Base-by-base conservation (phyloP, 2,888 invertebrate species). In the Cephus pulcher region DNA sequence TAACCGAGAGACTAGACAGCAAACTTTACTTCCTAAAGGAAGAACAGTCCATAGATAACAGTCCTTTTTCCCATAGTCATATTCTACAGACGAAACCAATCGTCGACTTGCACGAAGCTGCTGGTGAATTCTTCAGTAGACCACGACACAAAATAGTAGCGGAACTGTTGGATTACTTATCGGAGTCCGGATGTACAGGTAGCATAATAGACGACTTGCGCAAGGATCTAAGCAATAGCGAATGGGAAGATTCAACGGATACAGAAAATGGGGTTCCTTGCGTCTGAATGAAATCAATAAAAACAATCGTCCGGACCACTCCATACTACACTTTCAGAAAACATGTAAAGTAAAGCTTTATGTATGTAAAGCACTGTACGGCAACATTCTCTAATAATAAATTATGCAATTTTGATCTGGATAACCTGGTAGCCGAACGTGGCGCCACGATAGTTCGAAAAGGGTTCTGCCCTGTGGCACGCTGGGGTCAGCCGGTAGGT, bases 91-190 rank as follows among this genome's bases (percentile, higher is more conserved):
- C 71, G 30, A 82, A 80, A 71, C 86, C 88, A 12, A 32, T 70
- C 15, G 74, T 74, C 32, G 73, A 85, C 34, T 40, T 87, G 68
- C 84, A 83, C 75, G 83, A 87, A 76, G 80, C 68, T n/a, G 82
- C 83, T n/a, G 88, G 88, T 12, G 78, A 75, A 12, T 88, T 87
- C 79, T 88, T 88, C 80, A 82, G 83, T 68, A 83, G 85, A 74
- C 82, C 88, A 23, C 82, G 82, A 34, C 56, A 33, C 70, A 76
- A 77, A 56, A 82, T 88, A 80, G 77, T 84, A 30, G 37, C 32
- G 34, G 88, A 88, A 71, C 83, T 88, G 35, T 69, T 84, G 76
- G 78, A 82, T 76, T 85, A 88, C 78, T 79, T 84, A 70, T 74
- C 75, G 73, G 80, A 82, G 32, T 74, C 56, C 70, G 78, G 80